Conservation (phyloP, 2,113 vertebrate species). For the Zeus faber region DNA sequence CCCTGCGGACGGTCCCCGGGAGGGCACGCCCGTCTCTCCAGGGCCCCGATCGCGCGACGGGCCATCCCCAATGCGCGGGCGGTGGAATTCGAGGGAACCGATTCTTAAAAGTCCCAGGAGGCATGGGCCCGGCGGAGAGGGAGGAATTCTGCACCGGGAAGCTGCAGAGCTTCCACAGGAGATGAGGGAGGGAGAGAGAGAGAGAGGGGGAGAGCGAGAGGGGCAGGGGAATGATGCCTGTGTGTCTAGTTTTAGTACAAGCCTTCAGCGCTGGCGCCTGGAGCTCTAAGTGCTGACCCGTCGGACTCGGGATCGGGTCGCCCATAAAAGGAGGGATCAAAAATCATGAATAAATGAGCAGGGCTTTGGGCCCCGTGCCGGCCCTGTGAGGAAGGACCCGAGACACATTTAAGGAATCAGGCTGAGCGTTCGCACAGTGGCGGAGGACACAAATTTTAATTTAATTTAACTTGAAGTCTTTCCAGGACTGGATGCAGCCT, state of each 20-base stretch:
- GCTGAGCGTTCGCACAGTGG: not conserved
- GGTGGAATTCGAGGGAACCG: too few species aligned
- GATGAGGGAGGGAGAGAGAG: not conserved
- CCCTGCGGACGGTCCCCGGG: too few species aligned
- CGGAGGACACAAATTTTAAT: not conserved
- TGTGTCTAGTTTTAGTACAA: conserved; percentile 10
- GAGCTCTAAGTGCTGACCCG: conserved; percentile 34
- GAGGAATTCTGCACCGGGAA: too few species aligned
- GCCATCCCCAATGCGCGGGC: too few species aligned
- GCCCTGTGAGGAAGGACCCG: conserved; percentile 6
- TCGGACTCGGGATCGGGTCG: conserved; percentile 24
- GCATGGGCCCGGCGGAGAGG: too few species aligned
- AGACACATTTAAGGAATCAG: conserved; percentile 4
- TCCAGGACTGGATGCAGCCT: not conserved
- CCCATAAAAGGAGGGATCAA: conserved; percentile 42
- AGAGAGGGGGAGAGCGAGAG: not conserved
- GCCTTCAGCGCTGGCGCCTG: conserved; percentile 18
- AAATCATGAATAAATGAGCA: conserved; percentile 49
- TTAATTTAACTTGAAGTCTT: not conserved
- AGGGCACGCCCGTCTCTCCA: too few species aligned
- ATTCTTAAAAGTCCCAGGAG: too few species aligned
- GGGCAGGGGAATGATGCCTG: conserved; percentile 13
- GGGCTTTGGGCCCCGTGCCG: conserved; percentile 1
- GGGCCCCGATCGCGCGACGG: too few species aligned
- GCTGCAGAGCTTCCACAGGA: too few species aligned